Conservation (phyloP, 2,113 vertebrate species). For the Tragulus kanchil region DNA sequence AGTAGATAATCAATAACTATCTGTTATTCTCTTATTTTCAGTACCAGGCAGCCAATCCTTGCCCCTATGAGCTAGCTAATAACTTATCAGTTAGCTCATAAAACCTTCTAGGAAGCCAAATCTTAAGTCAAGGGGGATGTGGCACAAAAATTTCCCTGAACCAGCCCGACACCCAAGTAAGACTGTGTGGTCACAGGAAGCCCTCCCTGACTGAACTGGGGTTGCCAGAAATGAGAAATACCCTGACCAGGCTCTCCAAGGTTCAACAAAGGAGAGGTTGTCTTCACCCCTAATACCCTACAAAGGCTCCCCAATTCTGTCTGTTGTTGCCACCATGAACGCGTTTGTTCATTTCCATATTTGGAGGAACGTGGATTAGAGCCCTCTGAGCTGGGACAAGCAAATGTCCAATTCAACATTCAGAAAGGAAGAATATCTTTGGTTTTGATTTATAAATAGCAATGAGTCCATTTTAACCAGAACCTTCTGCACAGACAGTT, state of each 20-base stretch:
- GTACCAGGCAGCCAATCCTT: not conserved
- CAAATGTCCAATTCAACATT: slow-evolving; percentile 65
- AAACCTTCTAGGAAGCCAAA: slow-evolving; percentile 44
- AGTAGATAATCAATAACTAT: slow-evolving; percentile 43
- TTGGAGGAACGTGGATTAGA: slow-evolving; percentile 6
- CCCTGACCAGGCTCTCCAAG: not conserved
- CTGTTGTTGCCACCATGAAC: not conserved
- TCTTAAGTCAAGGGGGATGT: not conserved
- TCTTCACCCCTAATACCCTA: not conserved
- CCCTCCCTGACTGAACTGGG: slow-evolving; percentile 15
- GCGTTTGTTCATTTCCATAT: not conserved
- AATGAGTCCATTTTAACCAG: slow-evolving; percentile 65
- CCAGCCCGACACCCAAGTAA: not conserved
- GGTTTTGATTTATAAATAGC: slow-evolving; percentile 71
- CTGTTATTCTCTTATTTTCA: not conserved
- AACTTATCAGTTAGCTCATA: not conserved
- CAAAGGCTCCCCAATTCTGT: not conserved
- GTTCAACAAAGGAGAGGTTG: slow-evolving; percentile 5
- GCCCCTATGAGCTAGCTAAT: slow-evolving; percentile 25
- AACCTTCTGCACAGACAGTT: slow-evolving; percentile 65
- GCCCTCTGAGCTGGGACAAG: not conserved
- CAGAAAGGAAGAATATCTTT: slow-evolving; percentile 44
- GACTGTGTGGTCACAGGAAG: not conserved
- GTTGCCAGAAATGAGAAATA: not conserved
- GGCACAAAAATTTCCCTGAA: not conserved